Evolutionary conservation across 2,113 vertebrate species (phyloP).

Genomic region (Vulpes vulpes): DNA sequence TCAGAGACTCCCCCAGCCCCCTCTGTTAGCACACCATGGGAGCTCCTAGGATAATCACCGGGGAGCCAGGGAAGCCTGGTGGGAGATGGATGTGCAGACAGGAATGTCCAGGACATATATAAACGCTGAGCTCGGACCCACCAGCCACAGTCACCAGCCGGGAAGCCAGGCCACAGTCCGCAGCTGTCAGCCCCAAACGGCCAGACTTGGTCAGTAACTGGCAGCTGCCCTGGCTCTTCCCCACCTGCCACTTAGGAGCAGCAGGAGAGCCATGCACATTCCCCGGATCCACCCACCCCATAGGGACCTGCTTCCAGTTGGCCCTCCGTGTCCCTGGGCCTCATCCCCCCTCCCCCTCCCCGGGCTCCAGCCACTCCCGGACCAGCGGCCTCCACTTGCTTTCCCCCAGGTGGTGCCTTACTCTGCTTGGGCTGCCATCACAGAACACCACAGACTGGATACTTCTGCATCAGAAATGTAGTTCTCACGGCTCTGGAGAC

Average conservation of each 20-base stretch:
- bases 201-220: background rate
- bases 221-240: background rate
- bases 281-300: too few relatives aligned
- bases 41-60: rapidly evolving
- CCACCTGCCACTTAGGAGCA: background rate
- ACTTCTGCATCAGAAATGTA: rapidly evolving
- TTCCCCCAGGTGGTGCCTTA: background rate
- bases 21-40: rapidly evolving
- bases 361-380: rapidly evolving
- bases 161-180: background rate
- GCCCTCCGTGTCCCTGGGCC: background rate
- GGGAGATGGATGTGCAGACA: rapidly evolving
- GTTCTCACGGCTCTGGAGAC: background rate
- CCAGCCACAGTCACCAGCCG: rapidly evolving
- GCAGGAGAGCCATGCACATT: background rate
- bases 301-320: background rate
- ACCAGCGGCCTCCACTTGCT: too few relatives aligned
- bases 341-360: background rate
- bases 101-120: rapidly evolving
- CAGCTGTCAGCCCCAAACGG: rapidly evolving
- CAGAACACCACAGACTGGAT: background rate
- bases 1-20: background rate
- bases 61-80: background rate
- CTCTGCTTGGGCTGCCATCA: background rate
- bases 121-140: rapidly evolving